phyloP scores from a whole-genome alignment of 2,888 invertebrate genomes.

The Phyllotreta striolata region DNA sequence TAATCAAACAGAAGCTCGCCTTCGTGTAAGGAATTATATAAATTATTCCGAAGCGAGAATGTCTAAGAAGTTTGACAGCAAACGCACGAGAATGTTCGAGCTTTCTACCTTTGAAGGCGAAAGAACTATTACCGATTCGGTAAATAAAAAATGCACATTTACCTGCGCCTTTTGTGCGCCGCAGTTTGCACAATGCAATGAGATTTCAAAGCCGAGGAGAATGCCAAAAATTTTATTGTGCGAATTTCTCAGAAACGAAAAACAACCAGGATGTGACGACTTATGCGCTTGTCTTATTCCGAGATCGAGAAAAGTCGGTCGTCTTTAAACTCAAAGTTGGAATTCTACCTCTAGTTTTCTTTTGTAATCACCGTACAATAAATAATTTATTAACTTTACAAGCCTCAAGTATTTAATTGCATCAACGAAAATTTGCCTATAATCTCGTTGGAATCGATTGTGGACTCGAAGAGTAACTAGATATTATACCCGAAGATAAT shows the following conservation, averaged over 20 bases:
- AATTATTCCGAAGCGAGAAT: too few species aligned
- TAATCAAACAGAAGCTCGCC: too few species aligned
- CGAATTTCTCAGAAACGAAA: slow-evolving; percentile 8
- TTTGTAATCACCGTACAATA: too few species aligned
- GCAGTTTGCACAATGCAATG: slow-evolving; percentile 21
- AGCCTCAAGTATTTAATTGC: too few species aligned
- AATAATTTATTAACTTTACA: too few species aligned
- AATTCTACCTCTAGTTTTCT: too few species aligned
- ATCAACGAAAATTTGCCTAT: too few species aligned
- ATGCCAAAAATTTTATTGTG: slow-evolving; percentile 17
- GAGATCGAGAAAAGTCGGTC: too few species aligned
- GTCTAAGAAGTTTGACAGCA: too few species aligned
- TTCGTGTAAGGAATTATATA: too few species aligned
- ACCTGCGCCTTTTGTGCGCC: slow-evolving; percentile 20
- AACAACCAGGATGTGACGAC: slow-evolving; percentile 18
- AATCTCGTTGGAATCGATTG: not conserved
- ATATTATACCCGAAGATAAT: slow-evolving; percentile 10
- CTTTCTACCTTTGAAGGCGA: not conserved
- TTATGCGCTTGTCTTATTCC: not conserved
- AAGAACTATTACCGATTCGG: slow-evolving; percentile 9
- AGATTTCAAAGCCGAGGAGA: slow-evolving; percentile 10
- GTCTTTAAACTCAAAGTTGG: too few species aligned
- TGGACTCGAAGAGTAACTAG: slow-evolving; percentile 10
- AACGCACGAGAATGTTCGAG: too few species aligned
- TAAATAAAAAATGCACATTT: slow-evolving; percentile 13